A percentile compares a stretch with the other conserved stretches of the same genome.
Conservation (phyloP, 2,888 invertebrate genomes). For the Himalopsyche tibetana region DNA sequence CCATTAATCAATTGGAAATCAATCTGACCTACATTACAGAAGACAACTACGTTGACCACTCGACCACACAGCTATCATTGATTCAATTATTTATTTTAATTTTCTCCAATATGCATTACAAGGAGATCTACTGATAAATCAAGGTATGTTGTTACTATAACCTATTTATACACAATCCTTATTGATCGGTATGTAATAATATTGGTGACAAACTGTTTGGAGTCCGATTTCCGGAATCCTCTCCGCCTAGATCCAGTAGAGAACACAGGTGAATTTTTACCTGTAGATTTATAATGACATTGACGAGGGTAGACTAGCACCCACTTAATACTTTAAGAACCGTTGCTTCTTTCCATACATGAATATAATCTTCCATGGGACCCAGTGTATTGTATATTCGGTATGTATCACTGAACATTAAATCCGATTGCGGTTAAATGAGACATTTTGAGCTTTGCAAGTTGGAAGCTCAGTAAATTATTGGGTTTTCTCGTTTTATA, state of each 20-base stretch:
- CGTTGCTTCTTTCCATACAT: slow-evolving; percentile 35
- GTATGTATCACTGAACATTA: not conserved
- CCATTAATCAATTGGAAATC: too few species aligned
- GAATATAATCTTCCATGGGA: slow-evolving; percentile 3
- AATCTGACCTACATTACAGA: too few species aligned
- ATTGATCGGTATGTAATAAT: not conserved
- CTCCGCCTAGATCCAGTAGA: slow-evolving; percentile 18
- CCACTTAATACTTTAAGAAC: slow-evolving; percentile 45
- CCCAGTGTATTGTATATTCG: not conserved
- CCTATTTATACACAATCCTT: too few species aligned
- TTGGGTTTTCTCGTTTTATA: slow-evolving; percentile 3
- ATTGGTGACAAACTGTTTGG: not conserved
- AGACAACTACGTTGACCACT: too few species aligned
- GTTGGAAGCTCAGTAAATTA: not conserved
- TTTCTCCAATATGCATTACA: too few species aligned
- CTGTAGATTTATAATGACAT: slow-evolving; percentile 57
- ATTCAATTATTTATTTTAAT: too few species aligned
- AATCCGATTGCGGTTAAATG: slow-evolving; percentile 42
- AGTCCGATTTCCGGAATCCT: not conserved
- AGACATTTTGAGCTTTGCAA: slow-evolving; percentile 29
- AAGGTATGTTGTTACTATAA: too few species aligned
- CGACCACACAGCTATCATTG: too few species aligned
- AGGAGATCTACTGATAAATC: too few species aligned
- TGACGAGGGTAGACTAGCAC: slow-evolving; percentile 57
- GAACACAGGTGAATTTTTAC: slow-evolving; percentile 50